Base-by-base conservation (phyloP, 1,140 invertebrate species). In the Leucophenga varia region DNA sequence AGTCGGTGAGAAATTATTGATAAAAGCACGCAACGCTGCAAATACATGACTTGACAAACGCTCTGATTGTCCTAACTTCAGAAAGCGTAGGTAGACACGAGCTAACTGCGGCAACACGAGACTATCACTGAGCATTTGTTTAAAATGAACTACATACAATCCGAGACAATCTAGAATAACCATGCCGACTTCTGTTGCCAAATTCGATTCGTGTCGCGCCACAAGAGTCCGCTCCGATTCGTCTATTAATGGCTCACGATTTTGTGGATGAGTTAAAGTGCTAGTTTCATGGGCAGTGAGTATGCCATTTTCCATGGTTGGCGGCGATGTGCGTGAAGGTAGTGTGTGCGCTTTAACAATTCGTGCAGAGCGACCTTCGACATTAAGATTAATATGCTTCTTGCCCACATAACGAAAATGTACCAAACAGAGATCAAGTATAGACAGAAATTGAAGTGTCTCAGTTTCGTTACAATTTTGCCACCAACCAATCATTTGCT, bases 401-500 rank as follows among this genome's bases (percentile, higher is more conserved):
- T 87, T 87, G 3, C 93, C 93, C 13, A 86, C 77, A 65, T 96
- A 96, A 57, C 89, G 88, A 64, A 96, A 95, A 67, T 93, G 89
- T 73, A 92, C 82, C 18, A 94, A 77, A 60, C 88, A 90, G 10
- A 74, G 37, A 35, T 75, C 73, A 16, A 75, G 32, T 20, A 73
- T 52, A 36, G 54, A 56, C 8, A 76, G 65, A n/a, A 65, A 74
- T n/a, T 72, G 64, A 39, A 64, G 43, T 1, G 60, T 71, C 47
- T 74, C 65, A 16, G 59, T 59, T 41, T 72, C 64, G 14, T 70
- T 83, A 55, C 87, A 90, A 40, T 90, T 89, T 57, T 87, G 87
- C 89, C 93, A 95, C 90, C 91, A 95, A 7, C 86, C 84, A 13
- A 94, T 82, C n/a, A 95, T 79, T 57, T 91, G 85, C 54, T 93